Base-by-base conservation (phyloP, 2,888 invertebrate genomes). In the Nephrocerus scutellatus region DNA sequence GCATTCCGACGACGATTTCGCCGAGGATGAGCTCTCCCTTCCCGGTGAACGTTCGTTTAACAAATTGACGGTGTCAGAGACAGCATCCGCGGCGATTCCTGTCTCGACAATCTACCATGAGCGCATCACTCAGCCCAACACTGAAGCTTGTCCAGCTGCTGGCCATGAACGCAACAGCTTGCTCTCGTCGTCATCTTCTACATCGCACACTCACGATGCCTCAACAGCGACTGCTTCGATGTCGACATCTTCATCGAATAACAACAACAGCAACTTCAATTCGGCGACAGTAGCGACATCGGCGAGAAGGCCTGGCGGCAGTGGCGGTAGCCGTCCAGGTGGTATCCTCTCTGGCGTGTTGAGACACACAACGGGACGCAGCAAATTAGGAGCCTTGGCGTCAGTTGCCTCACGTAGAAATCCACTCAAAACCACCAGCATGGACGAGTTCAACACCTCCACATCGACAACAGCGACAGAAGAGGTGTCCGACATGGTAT, bases 1-100 rank as follows among this genome's bases (percentile, higher is more conserved):
- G 23, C 80, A 79, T 57, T 85, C 84, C 58, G 87, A 86, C 59
- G 87, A 87, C 56, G 86, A 87, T 57, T 86, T 87, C 59, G 86
- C 86, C 32, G 87, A 86, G 68, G 87, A 87, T 60, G 87, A 87
- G 59, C 72, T 87, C 10, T 82, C 75, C 46, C 59, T 76, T 49
- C 74, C 72, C 2, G 75, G 74, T 38, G 72, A 66, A 35, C 54
- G 63, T 46, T 56, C 57, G 14, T 65, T 64, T 46, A 62, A 62
- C 44, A 68, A 66, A 53, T 51, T 59, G 5, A 51, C 43, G 22
- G 44, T 42, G 23, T 39, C 49, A 5, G 47, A 46, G 8, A 48
- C 51, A 5, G 33, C 49, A 29, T 45, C 45, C 18, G 42, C 42
- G 32, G 45, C 15, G 49, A 45, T 44, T 41, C 48, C 55, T 12